Conservation (phyloP, 1,140 invertebrate species). For the Argopecten irradians region DNA sequence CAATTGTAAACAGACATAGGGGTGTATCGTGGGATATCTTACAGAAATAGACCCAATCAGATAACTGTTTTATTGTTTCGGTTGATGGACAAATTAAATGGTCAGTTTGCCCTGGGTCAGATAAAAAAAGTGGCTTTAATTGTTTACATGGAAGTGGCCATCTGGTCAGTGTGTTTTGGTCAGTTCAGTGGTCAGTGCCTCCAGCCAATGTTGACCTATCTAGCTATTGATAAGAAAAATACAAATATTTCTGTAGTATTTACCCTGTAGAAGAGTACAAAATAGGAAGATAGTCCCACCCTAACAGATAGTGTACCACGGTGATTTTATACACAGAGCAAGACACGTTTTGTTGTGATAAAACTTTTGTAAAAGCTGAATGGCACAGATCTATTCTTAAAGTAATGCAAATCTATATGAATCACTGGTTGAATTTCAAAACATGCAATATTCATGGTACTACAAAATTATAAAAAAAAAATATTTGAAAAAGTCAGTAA, state of each 20-base stretch:
- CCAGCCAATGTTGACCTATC: neutral
- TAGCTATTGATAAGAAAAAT: neutral
- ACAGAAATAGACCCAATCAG: neutral
- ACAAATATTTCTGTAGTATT: conserved; percentile 9
- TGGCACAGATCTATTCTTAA: too few species aligned
- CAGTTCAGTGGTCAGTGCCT: neutral
- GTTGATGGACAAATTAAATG: conserved; percentile 1
- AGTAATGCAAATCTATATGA: too few species aligned
- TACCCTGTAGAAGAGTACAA: neutral
- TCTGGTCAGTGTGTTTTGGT: neutral
- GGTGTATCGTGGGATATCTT: neutral
- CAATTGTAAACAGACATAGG: too few species aligned
- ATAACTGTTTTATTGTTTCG: neutral
- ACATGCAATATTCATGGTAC: too few species aligned
- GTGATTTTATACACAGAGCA: neutral
- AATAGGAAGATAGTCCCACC: conserved; percentile 22
- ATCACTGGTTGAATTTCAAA: too few species aligned
- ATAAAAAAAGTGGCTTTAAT: conserved; percentile 16
- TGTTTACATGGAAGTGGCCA: conserved; percentile 21
- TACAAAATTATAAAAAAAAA: too few species aligned
- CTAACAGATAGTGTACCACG: neutral
- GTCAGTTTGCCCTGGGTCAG: conserved; percentile 13
- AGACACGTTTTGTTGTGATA: too few species aligned
- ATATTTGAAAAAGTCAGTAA: too few species aligned
- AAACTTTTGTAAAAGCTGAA: too few species aligned